These are phyloP conservation scores for Sycophila texana DNA, from an alignment of 2,888 invertebrate species.

Conservation along the genomic window DNA sequence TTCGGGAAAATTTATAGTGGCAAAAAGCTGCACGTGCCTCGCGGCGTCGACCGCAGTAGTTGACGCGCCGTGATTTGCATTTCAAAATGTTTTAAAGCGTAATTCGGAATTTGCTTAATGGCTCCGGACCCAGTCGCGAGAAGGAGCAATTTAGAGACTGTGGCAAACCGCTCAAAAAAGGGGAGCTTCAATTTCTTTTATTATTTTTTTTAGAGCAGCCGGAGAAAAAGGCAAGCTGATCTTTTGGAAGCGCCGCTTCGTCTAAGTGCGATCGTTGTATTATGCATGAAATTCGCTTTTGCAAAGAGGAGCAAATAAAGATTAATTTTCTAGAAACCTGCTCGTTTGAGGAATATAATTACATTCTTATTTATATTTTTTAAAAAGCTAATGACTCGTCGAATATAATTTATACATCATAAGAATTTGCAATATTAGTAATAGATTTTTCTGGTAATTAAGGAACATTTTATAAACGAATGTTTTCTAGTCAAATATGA, in stretches of 20 bases:
- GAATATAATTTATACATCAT: no score
- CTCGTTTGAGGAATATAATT: background rate
- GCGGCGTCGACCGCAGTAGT: background rate
- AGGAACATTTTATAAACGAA: no score
- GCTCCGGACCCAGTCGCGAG: slow-evolving; percentile 27
- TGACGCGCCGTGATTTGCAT: slow-evolving; percentile 66
- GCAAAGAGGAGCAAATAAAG: slow-evolving; percentile 14
- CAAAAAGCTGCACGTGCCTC: slow-evolving; percentile 61
- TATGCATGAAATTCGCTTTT: slow-evolving; percentile 43
- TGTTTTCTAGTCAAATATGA: no score
- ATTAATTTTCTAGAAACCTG: slow-evolving; percentile 9
- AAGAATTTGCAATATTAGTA: no score
- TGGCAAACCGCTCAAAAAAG: background rate
- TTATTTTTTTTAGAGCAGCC: slow-evolving; percentile 18
- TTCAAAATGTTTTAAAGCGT: slow-evolving; percentile 70
- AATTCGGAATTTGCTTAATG: slow-evolving; percentile 70
- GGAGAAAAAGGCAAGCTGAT: slow-evolving; percentile 21
- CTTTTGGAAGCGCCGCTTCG: slow-evolving; percentile 26
- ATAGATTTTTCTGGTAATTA: no score
- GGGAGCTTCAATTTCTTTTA: slow-evolving; percentile 17
- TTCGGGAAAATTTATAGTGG: slow-evolving; percentile 72
- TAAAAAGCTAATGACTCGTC: no score
- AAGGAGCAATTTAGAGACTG: slow-evolving; percentile 45
- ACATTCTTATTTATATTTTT: no score
- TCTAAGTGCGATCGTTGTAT: slow-evolving; percentile 26